Evolutionary conservation across 2,888 invertebrate species (phyloP).

Genomic region (Drosophila vallismaia): DNA sequence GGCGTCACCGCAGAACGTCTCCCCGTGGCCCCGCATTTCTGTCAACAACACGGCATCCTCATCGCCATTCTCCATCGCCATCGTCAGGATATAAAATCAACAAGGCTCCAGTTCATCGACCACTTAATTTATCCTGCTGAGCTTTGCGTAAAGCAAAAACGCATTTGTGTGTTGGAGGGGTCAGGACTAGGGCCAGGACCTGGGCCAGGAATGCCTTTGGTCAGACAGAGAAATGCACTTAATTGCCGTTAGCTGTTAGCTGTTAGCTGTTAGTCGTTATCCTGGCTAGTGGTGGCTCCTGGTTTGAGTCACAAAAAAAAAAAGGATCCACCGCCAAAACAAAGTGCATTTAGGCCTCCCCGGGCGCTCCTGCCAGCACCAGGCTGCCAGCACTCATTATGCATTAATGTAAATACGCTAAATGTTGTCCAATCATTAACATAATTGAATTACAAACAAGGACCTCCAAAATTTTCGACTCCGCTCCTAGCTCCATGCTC

Average conservation of each 20-base stretch:
- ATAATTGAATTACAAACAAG: constrained; percentile 83
- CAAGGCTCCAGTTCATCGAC: constrained; percentile 82
- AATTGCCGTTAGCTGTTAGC: constrained; percentile 59
- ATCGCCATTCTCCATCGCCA: constrained; percentile 17
- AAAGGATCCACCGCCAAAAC: constrained; percentile 52
- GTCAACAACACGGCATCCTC: constrained; percentile 67
- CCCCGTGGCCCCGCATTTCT: constrained; percentile 47
- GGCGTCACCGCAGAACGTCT: constrained; percentile 61
- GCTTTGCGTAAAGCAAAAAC: constrained; percentile 77
- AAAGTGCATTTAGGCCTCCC: constrained; percentile 60
- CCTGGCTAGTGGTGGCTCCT: constrained; percentile 8
- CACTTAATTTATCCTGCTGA: constrained; percentile 82
- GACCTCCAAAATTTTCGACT: constrained; percentile 46
- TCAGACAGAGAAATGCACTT: constrained; percentile 80
- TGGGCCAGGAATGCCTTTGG: constrained; percentile 65
- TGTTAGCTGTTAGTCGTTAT: constrained; percentile 38
- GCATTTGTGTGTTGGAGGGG: constrained; percentile 56
- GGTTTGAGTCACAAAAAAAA: constrained; percentile 55
- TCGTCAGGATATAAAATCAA: constrained; percentile 76
- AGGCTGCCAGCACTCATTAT: constrained; percentile 76
- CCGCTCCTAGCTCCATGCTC: constrained; percentile 48
- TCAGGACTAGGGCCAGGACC: constrained; percentile 11
- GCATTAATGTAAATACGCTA: constrained; percentile 84
- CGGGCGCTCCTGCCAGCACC: neutral
- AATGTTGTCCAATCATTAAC: constrained; percentile 84